Evolutionary conservation across 2,888 invertebrate species (phyloP), one percentile per base, ranked within the genome.

Genomic region (Idaea biselata): DNA sequence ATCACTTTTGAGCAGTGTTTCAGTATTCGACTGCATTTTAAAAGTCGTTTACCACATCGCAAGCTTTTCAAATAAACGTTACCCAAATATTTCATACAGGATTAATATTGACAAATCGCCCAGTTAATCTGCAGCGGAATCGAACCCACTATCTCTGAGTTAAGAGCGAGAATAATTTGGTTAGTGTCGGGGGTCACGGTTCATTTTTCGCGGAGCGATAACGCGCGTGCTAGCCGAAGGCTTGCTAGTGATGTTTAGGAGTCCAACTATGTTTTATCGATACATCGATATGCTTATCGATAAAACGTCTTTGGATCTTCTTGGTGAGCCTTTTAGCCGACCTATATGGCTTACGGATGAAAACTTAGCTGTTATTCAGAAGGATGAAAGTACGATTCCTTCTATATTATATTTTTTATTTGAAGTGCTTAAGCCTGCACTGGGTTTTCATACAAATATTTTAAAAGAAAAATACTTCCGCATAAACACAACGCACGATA

Each of bases 201-300:
- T 82, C 82, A 86, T 90, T 90, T 91, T 90, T 90, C 88, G 87
- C 81, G 80, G 76, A 79, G 80, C 83, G 83, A 87, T 87, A 85
- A 83, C 82, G 88, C 89, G 90, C 91, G 91, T 91, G 91, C 86
- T 89, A 76, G 91, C 91, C 87, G 73, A 73, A 71, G 91, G 91
- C 88, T 77, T 63, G 61, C 1, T 85, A 88, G 87, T 71, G 87
- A 56, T 80, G 86, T 44, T 58, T 66, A 61, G 70, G 68, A 70
- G 73, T 68, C 55, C 16, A 44, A 63, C 65, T 18, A 58, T 17
- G 33, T 56, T 8, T 8, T 66, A 53, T 72, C 68, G 70, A 73
- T 70, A 55, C 65, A 53, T 72, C 68, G 70, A 73, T 70, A 55
- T 2, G 16, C 17, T 32, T 25, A 25, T 25, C 25, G 25, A 25